Percentiles rank a stretch among this genome's conserved stretches.
These are phyloP conservation scores for Drosophila suboccidentalis DNA, from an alignment of 2,888 invertebrate species.

Conservation along the genomic window DNA sequence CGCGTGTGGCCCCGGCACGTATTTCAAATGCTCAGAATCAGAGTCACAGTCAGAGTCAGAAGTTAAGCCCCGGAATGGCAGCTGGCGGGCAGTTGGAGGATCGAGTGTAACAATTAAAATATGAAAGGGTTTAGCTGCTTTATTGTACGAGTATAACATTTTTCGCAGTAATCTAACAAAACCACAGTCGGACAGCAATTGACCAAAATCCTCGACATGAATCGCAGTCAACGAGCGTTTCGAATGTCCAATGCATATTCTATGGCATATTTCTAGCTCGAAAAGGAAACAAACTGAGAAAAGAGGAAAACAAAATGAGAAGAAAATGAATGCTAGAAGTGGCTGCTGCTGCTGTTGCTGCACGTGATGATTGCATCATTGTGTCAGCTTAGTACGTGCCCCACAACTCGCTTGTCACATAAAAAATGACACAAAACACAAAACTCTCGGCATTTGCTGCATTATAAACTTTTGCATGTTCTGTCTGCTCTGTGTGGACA, in stretches of 20 bases:
- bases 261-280: constrained; percentile 49
- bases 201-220: constrained; percentile 73
- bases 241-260: constrained; percentile 57
- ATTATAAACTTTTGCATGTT: constrained; percentile 66
- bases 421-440: constrained; percentile 70
- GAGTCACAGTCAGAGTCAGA: constrained; percentile 5
- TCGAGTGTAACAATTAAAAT: constrained; percentile 70
- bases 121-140: constrained; percentile 67
- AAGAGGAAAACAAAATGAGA: constrained; percentile 16
- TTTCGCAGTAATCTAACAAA: constrained; percentile 64
- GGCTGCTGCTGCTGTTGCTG: constrained; percentile 52
- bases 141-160: constrained; percentile 29
- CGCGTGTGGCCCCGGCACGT: constrained; percentile 78
- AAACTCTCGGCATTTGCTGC: constrained; percentile 70
- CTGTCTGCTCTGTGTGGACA: constrained; percentile 46
- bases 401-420: constrained; percentile 71
- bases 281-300: constrained; percentile 11
- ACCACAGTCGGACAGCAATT: constrained; percentile 52
- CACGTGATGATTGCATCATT: constrained; percentile 84
- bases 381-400: constrained; percentile 84
- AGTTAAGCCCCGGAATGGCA: constrained; percentile 70
- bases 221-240: constrained; percentile 64
- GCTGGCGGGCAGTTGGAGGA: constrained; percentile 45
- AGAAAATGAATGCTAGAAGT: constrained; percentile 51
- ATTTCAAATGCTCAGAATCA: constrained; percentile 14